Percentiles rank a stretch among this genome's conserved stretches.
These are phyloP conservation scores for Morpho deidamia DNA, from an alignment of 2,888 invertebrate genomes.

Conservation along the genomic window DNA sequence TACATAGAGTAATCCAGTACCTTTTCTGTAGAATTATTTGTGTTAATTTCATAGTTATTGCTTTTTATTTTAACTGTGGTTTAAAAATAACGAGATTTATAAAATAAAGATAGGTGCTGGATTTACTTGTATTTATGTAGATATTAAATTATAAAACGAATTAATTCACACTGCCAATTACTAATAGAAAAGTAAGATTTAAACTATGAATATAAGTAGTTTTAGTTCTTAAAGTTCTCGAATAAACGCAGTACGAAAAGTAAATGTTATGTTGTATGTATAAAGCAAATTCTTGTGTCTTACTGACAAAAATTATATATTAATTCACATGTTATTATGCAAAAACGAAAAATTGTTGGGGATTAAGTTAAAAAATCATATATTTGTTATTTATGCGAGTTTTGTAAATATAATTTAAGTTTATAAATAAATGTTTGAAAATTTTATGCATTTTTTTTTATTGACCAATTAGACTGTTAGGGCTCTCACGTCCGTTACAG, in stretches of 20 bases:
- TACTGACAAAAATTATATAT: too few species aligned
- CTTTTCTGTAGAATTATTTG: too few species aligned
- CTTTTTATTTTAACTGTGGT: too few species aligned
- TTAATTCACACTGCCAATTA: slow-evolving; percentile 3
- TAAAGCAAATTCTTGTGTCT: too few species aligned
- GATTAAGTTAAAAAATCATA: neutral
- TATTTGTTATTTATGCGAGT: slow-evolving; percentile 9
- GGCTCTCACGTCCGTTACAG: neutral
- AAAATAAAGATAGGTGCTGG: too few species aligned
- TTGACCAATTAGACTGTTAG: neutral
- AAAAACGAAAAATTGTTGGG: too few species aligned
- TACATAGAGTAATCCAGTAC: neutral
- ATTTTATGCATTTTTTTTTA: neutral
- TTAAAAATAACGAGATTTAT: too few species aligned
- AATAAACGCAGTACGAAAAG: too few species aligned
- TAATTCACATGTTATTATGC: too few species aligned
- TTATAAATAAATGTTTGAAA: slow-evolving; percentile 14
- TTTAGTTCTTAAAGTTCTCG: too few species aligned
- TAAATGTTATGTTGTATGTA: too few species aligned
- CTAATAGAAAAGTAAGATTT: neutral
- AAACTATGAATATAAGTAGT: neutral
- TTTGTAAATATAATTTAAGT: slow-evolving; percentile 21
- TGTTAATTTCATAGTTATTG: too few species aligned
- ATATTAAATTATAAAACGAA: neutral
- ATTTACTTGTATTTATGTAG: neutral